Conservation (phyloP, 2,113 vertebrate genomes). For the Antechinus stuartii region DNA sequence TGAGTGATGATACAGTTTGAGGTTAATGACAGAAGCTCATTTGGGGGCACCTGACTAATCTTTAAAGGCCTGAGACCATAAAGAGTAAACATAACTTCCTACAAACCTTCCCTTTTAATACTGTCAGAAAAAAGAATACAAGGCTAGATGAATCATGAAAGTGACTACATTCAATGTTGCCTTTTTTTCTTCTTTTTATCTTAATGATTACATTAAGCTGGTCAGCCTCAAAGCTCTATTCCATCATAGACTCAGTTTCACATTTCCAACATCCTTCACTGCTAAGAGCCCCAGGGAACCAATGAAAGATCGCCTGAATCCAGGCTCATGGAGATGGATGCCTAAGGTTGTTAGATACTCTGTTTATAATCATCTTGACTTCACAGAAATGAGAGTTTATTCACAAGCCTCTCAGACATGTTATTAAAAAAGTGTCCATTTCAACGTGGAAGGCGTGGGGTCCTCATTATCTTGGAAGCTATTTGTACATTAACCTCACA, state of each 20-base stretch:
- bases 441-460: not conserved
- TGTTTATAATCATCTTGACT: slow-evolving; percentile 5
- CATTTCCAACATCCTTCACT: not conserved
- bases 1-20: not conserved
- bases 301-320: not conserved
- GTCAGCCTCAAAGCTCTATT: not conserved
- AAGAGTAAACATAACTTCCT: not conserved
- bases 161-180: not conserved
- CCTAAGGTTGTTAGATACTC: not conserved
- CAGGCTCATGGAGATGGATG: not conserved
- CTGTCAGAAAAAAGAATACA: not conserved
- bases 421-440: not conserved
- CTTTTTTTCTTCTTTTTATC: not conserved
- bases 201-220: not conserved
- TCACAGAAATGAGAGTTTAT: not conserved
- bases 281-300: not conserved
- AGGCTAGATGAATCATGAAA: not conserved
- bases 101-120: not conserved
- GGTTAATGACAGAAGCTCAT: not conserved
- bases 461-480: not conserved
- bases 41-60: not conserved
- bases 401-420: not conserved
- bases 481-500: not conserved
- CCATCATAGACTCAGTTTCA: not conserved
- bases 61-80: not conserved